Conservation (phyloP, 1,140 invertebrate species). For the Rhopalosiphum maidis region DNA sequence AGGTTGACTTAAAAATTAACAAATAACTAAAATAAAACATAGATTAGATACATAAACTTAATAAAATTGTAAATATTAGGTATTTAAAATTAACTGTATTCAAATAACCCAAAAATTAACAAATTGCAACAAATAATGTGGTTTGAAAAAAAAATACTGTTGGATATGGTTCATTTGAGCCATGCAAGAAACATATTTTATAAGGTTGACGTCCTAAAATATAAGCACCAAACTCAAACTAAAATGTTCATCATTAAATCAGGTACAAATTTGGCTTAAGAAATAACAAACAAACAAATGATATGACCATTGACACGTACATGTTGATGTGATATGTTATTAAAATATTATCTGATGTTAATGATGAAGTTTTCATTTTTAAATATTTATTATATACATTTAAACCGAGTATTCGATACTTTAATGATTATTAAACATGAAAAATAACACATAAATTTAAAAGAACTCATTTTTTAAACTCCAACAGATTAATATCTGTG, state of each 20-base stretch:
- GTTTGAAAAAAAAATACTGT: slow-evolving; percentile 43
- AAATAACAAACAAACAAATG: slow-evolving; percentile 13
- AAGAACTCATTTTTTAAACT: neutral
- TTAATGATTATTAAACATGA: neutral
- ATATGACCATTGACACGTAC: slow-evolving; percentile 40
- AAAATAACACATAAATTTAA: neutral
- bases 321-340: slow-evolving; percentile 50
- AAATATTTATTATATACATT: neutral
- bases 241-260: slow-evolving; percentile 32
- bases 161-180: slow-evolving; percentile 48
- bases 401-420: neutral
- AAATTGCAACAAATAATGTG: slow-evolving; percentile 39
- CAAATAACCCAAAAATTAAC: slow-evolving; percentile 42
- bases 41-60: slow-evolving; percentile 44
- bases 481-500: neutral
- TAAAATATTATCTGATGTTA: neutral
- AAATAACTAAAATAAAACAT: slow-evolving; percentile 49
- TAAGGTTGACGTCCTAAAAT: slow-evolving; percentile 9
- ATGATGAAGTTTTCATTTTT: neutral
- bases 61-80: slow-evolving; percentile 49
- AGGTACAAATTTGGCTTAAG: neutral
- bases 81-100: slow-evolving; percentile 33
- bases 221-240: slow-evolving; percentile 36
- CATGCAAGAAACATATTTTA: slow-evolving; percentile 24
- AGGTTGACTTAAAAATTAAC: slow-evolving; percentile 34